Conservation (phyloP, 2,888 invertebrate genomes). For the Drosophila rubida region DNA sequence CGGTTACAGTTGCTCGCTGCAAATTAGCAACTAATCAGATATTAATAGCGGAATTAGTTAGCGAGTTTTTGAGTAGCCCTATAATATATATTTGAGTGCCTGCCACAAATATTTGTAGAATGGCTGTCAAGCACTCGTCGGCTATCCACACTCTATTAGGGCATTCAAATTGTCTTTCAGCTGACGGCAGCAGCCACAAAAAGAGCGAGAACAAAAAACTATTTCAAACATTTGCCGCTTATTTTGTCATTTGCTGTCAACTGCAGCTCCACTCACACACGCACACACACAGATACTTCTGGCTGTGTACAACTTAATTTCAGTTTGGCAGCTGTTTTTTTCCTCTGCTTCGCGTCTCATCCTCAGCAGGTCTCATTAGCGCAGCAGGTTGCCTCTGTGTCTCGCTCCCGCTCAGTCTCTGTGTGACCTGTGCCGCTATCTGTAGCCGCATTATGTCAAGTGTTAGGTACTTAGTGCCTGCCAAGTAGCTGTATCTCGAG, state of each 20-base stretch:
- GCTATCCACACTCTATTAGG: conserved; percentile 30
- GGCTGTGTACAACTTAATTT: conserved; percentile 72
- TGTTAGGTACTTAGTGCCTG: conserved; percentile 82
- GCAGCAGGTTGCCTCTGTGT: conserved; percentile 66
- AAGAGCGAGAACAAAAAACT: conserved; percentile 41
- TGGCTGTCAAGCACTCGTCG: background rate
- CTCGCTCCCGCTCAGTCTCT: conserved; percentile 16
- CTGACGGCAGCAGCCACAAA: conserved; percentile 51
- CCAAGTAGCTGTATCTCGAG: conserved; percentile 22
- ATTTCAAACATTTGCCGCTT: conserved; percentile 74
- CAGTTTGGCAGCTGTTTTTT: conserved; percentile 67
- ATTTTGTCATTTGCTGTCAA: conserved; percentile 78
- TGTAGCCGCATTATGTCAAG: conserved; percentile 75
- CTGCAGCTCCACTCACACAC: conserved; percentile 49
- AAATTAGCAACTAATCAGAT: conserved; percentile 6
- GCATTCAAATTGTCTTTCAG: conserved; percentile 43
- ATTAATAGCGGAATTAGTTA: background rate
- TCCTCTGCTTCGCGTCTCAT: conserved; percentile 34
- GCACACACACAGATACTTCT: conserved; percentile 11
- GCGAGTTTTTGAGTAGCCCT: background rate
- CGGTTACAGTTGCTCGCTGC: background rate
- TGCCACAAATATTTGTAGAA: background rate
- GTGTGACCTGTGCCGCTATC: conserved; percentile 74
- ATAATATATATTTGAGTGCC: background rate
- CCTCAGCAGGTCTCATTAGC: conserved; percentile 75